Percentiles rank a stretch among this genome's conserved stretches.
These are phyloP conservation scores for Eidolon helvum DNA, from an alignment of 2,113 vertebrate genomes.

Conservation along the genomic window DNA sequence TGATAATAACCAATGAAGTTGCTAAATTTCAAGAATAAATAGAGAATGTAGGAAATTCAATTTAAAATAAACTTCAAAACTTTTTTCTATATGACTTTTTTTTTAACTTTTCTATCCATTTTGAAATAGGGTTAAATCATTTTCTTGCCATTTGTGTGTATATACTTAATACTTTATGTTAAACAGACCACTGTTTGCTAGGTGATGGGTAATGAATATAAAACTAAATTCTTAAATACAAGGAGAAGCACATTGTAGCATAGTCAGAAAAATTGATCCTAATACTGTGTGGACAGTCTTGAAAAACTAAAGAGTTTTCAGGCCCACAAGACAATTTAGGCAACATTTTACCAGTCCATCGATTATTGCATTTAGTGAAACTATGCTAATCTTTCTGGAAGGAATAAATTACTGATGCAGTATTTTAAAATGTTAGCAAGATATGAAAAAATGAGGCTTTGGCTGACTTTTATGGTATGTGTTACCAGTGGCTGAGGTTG, in stretches of 20 bases:
- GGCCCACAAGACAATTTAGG: background rate
- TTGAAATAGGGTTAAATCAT: constrained; percentile 18
- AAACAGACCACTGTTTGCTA: background rate
- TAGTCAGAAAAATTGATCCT: background rate
- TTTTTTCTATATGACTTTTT: background rate
- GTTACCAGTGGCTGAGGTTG: background rate
- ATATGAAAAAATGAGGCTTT: background rate
- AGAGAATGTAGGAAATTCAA: background rate
- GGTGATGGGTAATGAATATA: background rate
- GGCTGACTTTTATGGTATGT: background rate
- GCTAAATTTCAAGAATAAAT: background rate
- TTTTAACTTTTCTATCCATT: background rate
- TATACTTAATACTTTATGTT: background rate
- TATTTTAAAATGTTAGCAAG: background rate
- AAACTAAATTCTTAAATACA: background rate
- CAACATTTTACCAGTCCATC: background rate
- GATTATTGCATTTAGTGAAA: background rate
- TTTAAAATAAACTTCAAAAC: background rate
- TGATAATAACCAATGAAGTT: background rate
- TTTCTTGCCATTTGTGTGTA: background rate
- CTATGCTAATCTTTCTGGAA: background rate
- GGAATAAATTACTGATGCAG: background rate
- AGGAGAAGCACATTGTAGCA: background rate
- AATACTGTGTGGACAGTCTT: background rate
- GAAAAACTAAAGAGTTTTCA: background rate